These are phyloP conservation scores for Seladonia tumulorum DNA, from an alignment of 2,888 invertebrate species.

Conservation along the genomic window DNA sequence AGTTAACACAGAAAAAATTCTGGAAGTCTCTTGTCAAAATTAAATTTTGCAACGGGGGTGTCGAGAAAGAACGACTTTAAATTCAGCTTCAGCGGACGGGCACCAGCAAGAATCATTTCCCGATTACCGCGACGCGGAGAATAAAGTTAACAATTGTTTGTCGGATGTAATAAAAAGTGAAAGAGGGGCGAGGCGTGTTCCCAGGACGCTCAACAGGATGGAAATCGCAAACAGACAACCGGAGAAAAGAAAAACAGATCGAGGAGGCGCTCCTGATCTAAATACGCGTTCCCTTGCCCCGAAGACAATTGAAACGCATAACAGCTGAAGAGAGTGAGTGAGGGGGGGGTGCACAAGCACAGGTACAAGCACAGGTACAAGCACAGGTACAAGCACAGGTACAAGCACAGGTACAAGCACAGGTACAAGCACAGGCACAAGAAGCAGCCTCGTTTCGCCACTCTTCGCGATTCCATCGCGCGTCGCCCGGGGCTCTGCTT, in stretches of 20 bases:
- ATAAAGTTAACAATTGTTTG: neutral
- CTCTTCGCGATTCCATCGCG: constrained; percentile 9
- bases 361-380: neutral
- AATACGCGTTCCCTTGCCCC: constrained; percentile 59
- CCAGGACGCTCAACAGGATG: constrained; percentile 39
- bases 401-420: neutral
- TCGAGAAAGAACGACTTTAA: neutral
- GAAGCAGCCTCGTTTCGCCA: neutral
- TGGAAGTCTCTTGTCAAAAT: neutral
- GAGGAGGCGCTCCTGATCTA: constrained; percentile 47
- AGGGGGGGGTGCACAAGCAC: no score
- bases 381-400: neutral
- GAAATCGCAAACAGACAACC: constrained; percentile 38
- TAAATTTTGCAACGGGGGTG: neutral
- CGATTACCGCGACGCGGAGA: neutral
- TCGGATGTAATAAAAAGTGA: neutral
- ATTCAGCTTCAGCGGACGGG: neutral
- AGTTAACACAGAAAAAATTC: no score
- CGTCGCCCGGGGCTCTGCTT: constrained; percentile 15
- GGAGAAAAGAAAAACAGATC: neutral
- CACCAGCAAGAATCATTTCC: neutral
- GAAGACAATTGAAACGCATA: constrained; percentile 62
- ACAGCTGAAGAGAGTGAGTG: constrained; percentile 26
- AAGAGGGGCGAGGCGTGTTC: constrained; percentile 4
- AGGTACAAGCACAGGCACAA: neutral